Evolutionary conservation across 1,140 invertebrate genomes (phyloP).

Genomic region (Drosophila baimaii): DNA sequence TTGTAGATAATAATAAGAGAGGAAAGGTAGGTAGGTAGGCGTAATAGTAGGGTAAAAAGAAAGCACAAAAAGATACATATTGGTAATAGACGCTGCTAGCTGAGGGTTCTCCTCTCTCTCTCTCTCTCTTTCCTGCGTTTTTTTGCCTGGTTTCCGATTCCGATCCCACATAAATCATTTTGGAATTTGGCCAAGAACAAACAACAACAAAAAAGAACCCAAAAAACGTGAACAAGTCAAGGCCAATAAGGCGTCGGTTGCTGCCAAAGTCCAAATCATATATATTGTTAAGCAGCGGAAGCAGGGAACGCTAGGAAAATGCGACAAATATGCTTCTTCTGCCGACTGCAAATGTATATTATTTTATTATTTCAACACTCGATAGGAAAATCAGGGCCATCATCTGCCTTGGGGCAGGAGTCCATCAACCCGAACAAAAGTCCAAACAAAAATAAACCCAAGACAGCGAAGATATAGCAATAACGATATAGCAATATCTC

Average conservation of each 20-base stretch:
- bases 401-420: not conserved
- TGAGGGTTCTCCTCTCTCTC: not conserved
- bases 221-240: slow-evolving; percentile 41
- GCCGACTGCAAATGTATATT: slow-evolving; percentile 6
- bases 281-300: slow-evolving; percentile 1
- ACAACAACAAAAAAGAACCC: not conserved
- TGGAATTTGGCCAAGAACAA: slow-evolving; percentile 62
- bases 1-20: slow-evolving; percentile 2
- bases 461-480: not conserved
- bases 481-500: not conserved
- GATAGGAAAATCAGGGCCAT: slow-evolving; percentile 1
- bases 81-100: slow-evolving; percentile 3
- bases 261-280: slow-evolving; percentile 41
- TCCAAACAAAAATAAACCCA: slow-evolving; percentile 11
- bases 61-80: slow-evolving; percentile 2
- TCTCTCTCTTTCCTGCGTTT: not conserved
- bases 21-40: not conserved
- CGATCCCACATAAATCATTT: slow-evolving; percentile 62
- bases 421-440: slow-evolving; percentile 22
- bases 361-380: slow-evolving; percentile 2
- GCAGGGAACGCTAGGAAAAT: slow-evolving; percentile 7
- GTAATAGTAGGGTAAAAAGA: slow-evolving; percentile 1
- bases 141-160: slow-evolving; percentile 12
- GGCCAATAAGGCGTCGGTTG: slow-evolving; percentile 18
- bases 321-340: slow-evolving; percentile 22